phyloP scores from a whole-genome alignment of 2,888 invertebrate genomes.

The Acrobasis repandana region DNA sequence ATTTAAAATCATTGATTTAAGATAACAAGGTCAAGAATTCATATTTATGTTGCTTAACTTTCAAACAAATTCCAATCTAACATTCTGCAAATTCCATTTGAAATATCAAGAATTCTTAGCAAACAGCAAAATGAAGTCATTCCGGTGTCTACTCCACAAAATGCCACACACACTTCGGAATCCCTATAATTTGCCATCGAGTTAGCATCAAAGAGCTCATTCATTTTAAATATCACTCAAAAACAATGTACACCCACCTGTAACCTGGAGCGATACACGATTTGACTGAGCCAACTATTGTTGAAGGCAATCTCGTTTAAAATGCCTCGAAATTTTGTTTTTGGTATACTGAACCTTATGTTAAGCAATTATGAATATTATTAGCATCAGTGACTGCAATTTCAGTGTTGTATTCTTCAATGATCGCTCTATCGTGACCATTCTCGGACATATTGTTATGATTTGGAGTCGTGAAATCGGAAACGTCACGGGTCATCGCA shows the following conservation, averaged over 20 bases:
- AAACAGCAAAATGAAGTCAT: conserved; percentile 14
- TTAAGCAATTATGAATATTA: conserved; percentile 27
- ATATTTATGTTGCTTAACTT: neutral
- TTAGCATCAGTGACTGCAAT: conserved; percentile 40
- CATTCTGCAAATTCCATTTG: conserved; percentile 5
- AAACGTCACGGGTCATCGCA: conserved; percentile 70
- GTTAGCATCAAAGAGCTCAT: conserved; percentile 44
- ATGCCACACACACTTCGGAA: conserved; percentile 57
- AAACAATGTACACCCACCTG: conserved; percentile 60
- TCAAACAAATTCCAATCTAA: neutral
- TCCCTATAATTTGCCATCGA: conserved; percentile 57
- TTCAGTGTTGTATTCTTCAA: conserved; percentile 50
- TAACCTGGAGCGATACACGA: conserved; percentile 77
- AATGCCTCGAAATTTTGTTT: conserved; percentile 36
- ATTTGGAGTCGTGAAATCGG: conserved; percentile 75
- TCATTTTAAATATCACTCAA: conserved; percentile 60
- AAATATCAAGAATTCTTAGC: neutral
- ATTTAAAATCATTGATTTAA: neutral
- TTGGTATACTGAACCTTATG: conserved; percentile 38
- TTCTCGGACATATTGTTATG: conserved; percentile 70
- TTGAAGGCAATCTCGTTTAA: conserved; percentile 55
- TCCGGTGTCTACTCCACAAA: conserved; percentile 28
- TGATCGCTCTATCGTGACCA: conserved; percentile 71
- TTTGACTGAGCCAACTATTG: conserved; percentile 68
- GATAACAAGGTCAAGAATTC: conserved; percentile 4